A percentile compares a stretch with the other conserved stretches of the same genome.
phyloP scores from a whole-genome alignment of 2,113 vertebrate species.

The Propithecus coquereli region DNA sequence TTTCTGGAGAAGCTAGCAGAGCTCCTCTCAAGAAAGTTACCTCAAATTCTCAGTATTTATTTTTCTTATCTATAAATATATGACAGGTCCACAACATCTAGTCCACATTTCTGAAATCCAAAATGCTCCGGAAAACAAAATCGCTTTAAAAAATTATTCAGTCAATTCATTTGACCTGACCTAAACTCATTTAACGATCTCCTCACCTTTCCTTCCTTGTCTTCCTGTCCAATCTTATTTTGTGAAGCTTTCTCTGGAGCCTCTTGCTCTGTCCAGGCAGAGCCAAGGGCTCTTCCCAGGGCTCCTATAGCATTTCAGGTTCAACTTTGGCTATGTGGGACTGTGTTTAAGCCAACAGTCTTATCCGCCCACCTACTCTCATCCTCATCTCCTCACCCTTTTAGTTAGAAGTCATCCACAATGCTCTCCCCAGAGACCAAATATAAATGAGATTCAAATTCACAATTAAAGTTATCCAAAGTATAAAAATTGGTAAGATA shows the following conservation, averaged over 20 bases:
- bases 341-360: not conserved
- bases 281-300: not conserved
- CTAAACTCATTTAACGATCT: not conserved
- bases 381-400: not conserved
- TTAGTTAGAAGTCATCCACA: not conserved
- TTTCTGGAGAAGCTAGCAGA: not conserved
- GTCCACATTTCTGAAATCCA: not conserved
- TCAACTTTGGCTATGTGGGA: not conserved
- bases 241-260: not conserved
- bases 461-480: slow-evolving; percentile 6
- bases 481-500: not conserved
- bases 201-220: not conserved
- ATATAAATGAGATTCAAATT: not conserved
- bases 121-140: slow-evolving; percentile 12
- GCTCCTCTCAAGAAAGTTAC: not conserved
- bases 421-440: not conserved
- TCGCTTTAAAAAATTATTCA: not conserved
- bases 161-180: not conserved
- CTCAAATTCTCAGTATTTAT: not conserved
- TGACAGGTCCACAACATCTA: not conserved
- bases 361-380: not conserved
- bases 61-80: not conserved
- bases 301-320: not conserved
- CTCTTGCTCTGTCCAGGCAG: not conserved
- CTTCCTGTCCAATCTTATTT: not conserved